Evolutionary conservation across 1,140 invertebrate species (phyloP), one percentile per base, ranked within the genome.

Genomic region (Carposina sasakii): DNA sequence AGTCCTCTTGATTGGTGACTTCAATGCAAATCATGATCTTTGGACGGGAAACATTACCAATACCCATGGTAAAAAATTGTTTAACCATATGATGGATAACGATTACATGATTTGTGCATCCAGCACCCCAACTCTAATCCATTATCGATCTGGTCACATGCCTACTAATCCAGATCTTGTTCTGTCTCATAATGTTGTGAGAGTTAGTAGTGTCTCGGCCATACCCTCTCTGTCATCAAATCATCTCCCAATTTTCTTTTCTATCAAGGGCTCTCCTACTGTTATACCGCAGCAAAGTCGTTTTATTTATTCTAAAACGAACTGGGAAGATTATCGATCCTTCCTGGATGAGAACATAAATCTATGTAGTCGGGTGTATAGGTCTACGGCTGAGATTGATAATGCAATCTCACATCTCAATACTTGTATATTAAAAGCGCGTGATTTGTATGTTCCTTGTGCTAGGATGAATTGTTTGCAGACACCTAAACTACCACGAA

Each of bases 1-100:
- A 1, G 41, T 44, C 3, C 3, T 44, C 24, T 8, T 44, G 2
- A 30, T 44, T 15, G 24, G 41, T 19, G 41, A 44, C 15, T 30
- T 44, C n/a, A 44, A 44, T 44, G 41, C 41, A 5, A 28, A 31
- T 16, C 41, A 44, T 13, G 16, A 12, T 2, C 26, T n/a, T 9
- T 44, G 41, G 41, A 8, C 5, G 19, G n/a, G 16, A 17, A 10
- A 12, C 12, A 3, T 17, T 10, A 15, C 12, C 8, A 44, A 44
- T 16, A 44, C 24, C 3, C 24, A 19, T 8, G 41, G 41, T 16
- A 44, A 12, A 2, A 30, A 1, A 10, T 19, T 44, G 15, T 44
- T 44, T 30, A 26, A 17, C 31, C 26, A 44, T 19, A 44, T 44
- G 41, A 12, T 44, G 3, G 41, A 17, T 17, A 15, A 31, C n/a